A percentile compares a stretch with the other conserved stretches of the same genome.
Evolutionary conservation across 2,113 vertebrate species (phyloP).

Genomic region (Oryzias javanicus): DNA sequence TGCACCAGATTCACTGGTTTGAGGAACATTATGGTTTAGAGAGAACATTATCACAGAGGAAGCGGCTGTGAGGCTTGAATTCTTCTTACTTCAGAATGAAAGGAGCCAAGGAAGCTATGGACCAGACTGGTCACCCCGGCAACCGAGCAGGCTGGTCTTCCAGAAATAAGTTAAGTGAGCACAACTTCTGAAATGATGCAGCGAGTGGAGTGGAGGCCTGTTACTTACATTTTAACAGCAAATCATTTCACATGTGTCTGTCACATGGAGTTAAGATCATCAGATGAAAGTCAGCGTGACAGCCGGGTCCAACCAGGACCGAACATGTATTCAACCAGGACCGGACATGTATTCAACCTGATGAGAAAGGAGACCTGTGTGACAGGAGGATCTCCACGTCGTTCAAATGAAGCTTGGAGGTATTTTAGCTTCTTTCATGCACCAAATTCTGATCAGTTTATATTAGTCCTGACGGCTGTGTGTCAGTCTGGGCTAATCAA

Average conservation of each 20-base stretch:
- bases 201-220: neutral
- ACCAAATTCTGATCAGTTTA: conserved; percentile 4
- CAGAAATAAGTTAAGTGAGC: conserved; percentile 3
- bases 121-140: conserved; percentile 3
- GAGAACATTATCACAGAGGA: too few species aligned
- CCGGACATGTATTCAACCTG: too few species aligned
- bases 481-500: conserved; percentile 10
- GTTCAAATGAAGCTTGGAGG: too few species aligned
- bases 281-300: too few species aligned
- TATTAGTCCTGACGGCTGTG: conserved; percentile 2
- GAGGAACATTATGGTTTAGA: too few species aligned
- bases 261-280: neutral
- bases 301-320: too few species aligned
- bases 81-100: neutral
- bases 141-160: neutral
- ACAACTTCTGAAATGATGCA: conserved; percentile 1
- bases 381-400: too few species aligned
- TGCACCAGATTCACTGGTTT: too few species aligned
- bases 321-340: too few species aligned
- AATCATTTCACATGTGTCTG: neutral
- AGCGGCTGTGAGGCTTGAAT: neutral
- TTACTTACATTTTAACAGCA: neutral
- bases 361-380: too few species aligned
- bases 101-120: neutral
- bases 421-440: neutral